phyloP scores from a whole-genome alignment of 2,797 vertebrate species.

The Anguilla megastoma region DNA sequence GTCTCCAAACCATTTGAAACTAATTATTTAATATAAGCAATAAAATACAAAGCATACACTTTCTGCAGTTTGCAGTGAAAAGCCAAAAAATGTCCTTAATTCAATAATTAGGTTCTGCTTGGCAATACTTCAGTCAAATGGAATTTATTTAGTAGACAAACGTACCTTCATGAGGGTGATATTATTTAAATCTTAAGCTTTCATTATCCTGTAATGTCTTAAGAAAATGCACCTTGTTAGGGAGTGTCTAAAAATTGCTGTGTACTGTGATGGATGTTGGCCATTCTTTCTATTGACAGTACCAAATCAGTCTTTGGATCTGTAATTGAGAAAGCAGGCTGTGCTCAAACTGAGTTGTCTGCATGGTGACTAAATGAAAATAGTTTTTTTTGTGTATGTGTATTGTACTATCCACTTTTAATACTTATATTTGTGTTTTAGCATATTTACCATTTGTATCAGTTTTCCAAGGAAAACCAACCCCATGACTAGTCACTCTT shows the following conservation, averaged over 20 bases:
- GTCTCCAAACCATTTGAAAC: not conserved
- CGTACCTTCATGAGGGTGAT: not conserved
- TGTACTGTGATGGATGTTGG: not conserved
- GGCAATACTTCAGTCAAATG: not conserved
- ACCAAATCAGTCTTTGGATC: not conserved
- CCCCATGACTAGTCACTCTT: not conserved
- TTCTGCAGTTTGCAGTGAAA: not conserved
- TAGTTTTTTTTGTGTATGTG: no score
- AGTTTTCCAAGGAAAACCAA: not conserved
- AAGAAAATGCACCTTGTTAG: not conserved
- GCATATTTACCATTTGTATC: not conserved
- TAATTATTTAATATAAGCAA: not conserved
- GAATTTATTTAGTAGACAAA: not conserved
- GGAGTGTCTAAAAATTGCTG: not conserved
- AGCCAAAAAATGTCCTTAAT: not conserved
- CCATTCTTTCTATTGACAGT: not conserved
- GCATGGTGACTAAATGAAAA: not conserved
- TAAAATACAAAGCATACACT: not conserved
- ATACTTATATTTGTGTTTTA: not conserved
- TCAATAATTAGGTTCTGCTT: not conserved
- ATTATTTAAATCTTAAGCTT: not conserved
- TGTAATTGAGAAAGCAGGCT: not conserved
- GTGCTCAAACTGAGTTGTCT: not conserved
- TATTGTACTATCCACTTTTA: not conserved
- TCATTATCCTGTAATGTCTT: not conserved